A percentile compares a stretch with the other conserved stretches of the same genome.
These are phyloP conservation scores for Dendronephthya gigantea DNA, from an alignment of 64 coral and sea anemone genomes.

Conservation along the genomic window DNA sequence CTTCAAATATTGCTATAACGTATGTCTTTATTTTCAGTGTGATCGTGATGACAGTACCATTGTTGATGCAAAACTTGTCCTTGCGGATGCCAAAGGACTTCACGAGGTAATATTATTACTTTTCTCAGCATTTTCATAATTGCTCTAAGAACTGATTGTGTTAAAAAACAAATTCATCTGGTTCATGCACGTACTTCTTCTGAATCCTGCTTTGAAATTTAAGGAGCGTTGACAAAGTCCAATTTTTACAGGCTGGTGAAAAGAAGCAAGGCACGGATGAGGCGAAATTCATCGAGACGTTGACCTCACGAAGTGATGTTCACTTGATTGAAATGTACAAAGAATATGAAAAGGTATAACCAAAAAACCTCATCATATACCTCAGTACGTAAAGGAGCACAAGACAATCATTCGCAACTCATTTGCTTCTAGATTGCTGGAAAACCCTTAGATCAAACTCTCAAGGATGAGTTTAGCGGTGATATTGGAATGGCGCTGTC, in stretches of 20 bases:
- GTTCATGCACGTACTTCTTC: too few species aligned
- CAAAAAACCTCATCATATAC: too few species aligned
- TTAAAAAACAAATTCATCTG: too few species aligned
- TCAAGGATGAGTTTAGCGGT: neutral
- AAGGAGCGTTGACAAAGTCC: too few species aligned
- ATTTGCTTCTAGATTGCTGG: neutral
- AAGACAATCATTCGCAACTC: neutral
- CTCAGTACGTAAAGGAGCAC: too few species aligned
- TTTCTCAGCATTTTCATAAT: too few species aligned
- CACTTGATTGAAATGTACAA: constrained; percentile 61
- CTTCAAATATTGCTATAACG: neutral
- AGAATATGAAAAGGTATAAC: constrained; percentile 65
- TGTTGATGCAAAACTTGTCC: neutral
- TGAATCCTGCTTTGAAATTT: too few species aligned
- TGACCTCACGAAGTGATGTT: constrained; percentile 58
- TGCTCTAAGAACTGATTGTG: too few species aligned
- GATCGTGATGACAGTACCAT: neutral
- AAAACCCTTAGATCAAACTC: neutral
- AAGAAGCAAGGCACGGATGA: constrained; percentile 41
- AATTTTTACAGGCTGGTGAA: neutral
- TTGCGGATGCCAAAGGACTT: neutral
- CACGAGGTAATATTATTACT: neutral
- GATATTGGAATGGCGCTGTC: neutral
- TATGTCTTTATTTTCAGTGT: neutral
- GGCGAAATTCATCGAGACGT: constrained; percentile 60